Evolutionary conservation across 2,113 vertebrate species (phyloP).

Genomic region (Plestiodon gilberti): DNA sequence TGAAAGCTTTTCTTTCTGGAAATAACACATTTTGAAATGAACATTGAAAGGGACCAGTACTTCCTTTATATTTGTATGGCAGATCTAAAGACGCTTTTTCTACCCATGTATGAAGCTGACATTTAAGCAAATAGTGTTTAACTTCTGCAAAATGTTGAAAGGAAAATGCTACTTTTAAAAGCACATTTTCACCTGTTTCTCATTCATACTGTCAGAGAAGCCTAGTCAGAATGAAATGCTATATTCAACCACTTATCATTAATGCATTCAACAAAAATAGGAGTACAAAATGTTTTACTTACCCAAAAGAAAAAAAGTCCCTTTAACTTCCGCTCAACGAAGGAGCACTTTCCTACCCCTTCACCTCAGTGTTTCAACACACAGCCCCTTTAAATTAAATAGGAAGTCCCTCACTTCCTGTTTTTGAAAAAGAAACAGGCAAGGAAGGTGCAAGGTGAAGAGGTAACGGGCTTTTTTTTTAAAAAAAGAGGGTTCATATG

Average conservation of each 20-base stretch:
- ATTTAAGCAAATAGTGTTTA: neutral
- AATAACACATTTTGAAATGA: conserved; percentile 38
- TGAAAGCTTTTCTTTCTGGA: neutral
- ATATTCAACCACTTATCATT: neutral
- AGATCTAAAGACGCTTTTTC: neutral
- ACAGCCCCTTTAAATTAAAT: no score
- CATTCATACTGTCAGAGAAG: rapidly evolving
- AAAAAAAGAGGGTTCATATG: no score
- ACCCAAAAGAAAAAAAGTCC: neutral
- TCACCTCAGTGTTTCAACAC: no score
- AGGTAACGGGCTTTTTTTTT: no score
- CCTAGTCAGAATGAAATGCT: rapidly evolving
- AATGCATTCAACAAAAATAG: neutral
- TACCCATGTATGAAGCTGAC: rapidly evolving
- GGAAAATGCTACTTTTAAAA: neutral
- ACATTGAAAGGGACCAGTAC: conserved; percentile 2
- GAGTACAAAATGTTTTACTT: neutral
- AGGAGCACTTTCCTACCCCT: no score
- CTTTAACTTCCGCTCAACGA: no score
- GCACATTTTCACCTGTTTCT: rapidly evolving
- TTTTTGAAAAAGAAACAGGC: no score
- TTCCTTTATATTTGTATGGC: neutral
- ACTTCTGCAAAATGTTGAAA: neutral
- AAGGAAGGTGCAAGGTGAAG: no score
- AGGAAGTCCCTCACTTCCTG: no score